phyloP scores from a whole-genome alignment of 2,797 vertebrate species.

The Pygocentrus nattereri region DNA sequence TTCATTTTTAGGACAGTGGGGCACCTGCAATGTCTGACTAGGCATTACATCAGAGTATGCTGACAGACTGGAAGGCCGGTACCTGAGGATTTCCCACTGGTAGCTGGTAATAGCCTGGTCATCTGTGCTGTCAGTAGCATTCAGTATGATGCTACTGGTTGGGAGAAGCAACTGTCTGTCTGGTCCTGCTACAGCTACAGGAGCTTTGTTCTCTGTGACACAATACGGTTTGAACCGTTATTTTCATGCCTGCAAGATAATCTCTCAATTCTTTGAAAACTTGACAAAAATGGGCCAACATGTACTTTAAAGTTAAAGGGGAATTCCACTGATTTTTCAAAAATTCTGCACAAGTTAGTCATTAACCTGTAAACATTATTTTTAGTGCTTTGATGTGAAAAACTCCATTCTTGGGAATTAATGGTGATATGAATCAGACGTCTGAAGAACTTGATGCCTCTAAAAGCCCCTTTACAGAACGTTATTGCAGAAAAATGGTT shows the following conservation, averaged over 20 bases:
- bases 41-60: neutral
- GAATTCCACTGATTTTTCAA: too few relatives aligned
- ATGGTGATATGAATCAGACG: too few relatives aligned
- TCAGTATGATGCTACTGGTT: conserved; percentile 74
- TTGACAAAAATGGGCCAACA: too few relatives aligned
- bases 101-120: conserved; percentile 82
- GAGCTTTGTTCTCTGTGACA: conserved; percentile 75
- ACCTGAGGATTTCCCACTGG: conserved; percentile 90
- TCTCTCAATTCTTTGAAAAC: too few relatives aligned
- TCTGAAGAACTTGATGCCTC: too few relatives aligned
- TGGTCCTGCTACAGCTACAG: conserved; percentile 82
- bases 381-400: too few relatives aligned
- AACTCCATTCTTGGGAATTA: too few relatives aligned
- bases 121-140: conserved; percentile 85
- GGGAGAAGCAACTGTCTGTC: conserved; percentile 84
- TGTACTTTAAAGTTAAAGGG: too few relatives aligned
- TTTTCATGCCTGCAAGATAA: neutral
- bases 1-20: neutral
- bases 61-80: conserved; percentile 33
- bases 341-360: too few relatives aligned
- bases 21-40: neutral
- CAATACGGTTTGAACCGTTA: conserved; percentile 1
- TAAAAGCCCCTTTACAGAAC: too few relatives aligned
- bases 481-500: too few relatives aligned
- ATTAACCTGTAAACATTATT: too few relatives aligned